A percentile compares a stretch with the other conserved stretches of the same genome.
These are phyloP conservation scores for Formica exsecta DNA, from an alignment of 1,140 invertebrate species.

Conservation along the genomic window DNA sequence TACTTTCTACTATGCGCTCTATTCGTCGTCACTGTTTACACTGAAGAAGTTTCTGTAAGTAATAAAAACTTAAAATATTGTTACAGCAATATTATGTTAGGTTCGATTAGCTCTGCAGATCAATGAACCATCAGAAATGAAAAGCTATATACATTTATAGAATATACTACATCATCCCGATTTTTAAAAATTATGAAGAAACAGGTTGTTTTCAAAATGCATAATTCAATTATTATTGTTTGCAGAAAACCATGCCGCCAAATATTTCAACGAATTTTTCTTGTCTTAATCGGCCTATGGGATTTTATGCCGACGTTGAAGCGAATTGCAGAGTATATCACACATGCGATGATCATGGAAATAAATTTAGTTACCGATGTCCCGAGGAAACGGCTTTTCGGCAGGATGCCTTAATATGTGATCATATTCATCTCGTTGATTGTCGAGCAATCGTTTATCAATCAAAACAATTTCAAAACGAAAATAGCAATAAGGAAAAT, in stretches of 20 bases:
- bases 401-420: slow-evolving; percentile 86
- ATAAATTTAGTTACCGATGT: slow-evolving; percentile 86
- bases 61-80: not conserved
- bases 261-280: slow-evolving; percentile 77
- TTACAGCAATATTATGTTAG: not conserved
- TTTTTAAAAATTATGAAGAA: slow-evolving; percentile 3
- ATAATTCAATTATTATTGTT: not conserved
- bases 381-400: slow-evolving; percentile 86
- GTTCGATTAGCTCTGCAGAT: not conserved
- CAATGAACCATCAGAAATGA: not conserved
- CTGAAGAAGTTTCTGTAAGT: slow-evolving; percentile 56
- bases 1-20: slow-evolving; percentile 19
- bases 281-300: slow-evolving; percentile 82
- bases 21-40: not conserved
- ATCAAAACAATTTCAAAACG: slow-evolving; percentile 7
- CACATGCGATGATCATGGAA: slow-evolving; percentile 85
- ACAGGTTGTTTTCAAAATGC: too few relatives aligned
- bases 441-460: slow-evolving; percentile 75
- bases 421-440: slow-evolving; percentile 86
- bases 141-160: not conserved
- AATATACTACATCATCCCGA: not conserved
- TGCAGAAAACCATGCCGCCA: slow-evolving; percentile 30
- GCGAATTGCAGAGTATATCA: slow-evolving; percentile 86
- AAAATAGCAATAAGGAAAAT: not conserved
- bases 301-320: slow-evolving; percentile 86